Base-by-base conservation (phyloP, 1,140 invertebrate genomes). In the Brachionus paranguensis region DNA sequence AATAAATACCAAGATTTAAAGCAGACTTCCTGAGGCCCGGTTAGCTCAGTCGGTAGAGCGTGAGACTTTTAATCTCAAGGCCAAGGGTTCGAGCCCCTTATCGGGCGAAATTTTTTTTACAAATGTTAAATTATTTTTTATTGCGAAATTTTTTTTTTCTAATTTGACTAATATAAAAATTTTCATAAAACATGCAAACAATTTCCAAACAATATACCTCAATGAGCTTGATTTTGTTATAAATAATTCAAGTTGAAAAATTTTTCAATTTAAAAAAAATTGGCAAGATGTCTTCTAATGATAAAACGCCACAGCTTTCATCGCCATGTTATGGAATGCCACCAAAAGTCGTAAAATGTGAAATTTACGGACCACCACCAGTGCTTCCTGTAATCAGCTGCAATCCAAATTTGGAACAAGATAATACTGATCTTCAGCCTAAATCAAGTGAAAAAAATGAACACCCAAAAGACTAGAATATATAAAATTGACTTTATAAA, bases 1-100 rank as follows among this genome's bases (percentile, higher is more conserved):
- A 37, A 7, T 37, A 37, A 55, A 55, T 55, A 0, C 5, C 7
- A 20, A 0, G 7, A 55, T n/a, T 12, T 12, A n/a, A 14, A 55
- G 2, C 50, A 14, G 7, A 20, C 6, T 55, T 55, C 50, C 14
- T 55, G 50, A 55, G 50, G 50, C 50, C 50, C 50, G 50, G 50
- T 55, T 55, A 55, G 50, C 50, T 64, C 17, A 64, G 55, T 64
- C 55, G 17, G 55, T 64, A 64, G 12, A 64, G 17, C 55, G 12
- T 64, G 55, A 64, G 55, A 64, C 55, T 64, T 64, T 64, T n/a
- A 64, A 64, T 64, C 17, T 64, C 55, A 64, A 64, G 55, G 55
- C 55, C 17, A 68, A 68, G 24, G 20, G 64, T 68, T 68, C 20
- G 24, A 68, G 24, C 64, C 27, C 24, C 24, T 68, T 68, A 29